phyloP scores from a whole-genome alignment of 2,797 vertebrate species.

The Mareca penelope region DNA sequence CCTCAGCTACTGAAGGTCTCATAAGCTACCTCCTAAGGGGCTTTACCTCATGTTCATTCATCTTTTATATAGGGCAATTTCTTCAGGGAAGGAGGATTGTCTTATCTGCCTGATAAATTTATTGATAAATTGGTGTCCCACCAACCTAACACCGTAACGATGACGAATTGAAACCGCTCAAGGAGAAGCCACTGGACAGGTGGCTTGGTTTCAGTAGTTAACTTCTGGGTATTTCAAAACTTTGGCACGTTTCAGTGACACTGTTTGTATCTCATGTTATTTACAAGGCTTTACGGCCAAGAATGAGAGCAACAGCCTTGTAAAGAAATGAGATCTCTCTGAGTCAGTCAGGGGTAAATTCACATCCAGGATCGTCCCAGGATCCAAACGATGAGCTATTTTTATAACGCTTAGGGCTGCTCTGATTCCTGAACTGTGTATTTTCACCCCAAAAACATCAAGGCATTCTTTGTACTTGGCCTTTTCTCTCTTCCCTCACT shows the following conservation, averaged over 20 bases:
- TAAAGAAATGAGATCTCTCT: conserved; percentile 43
- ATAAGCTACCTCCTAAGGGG: background rate
- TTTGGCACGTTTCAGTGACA: conserved; percentile 7
- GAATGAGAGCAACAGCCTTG: conserved; percentile 26
- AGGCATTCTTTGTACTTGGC: background rate
- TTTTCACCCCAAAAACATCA: conserved; percentile 26
- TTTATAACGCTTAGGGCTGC: background rate
- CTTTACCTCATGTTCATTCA: background rate
- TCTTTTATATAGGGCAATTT: background rate
- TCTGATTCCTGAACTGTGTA: background rate
- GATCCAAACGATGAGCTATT: conserved; percentile 36
- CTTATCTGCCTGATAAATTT: background rate
- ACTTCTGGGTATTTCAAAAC: conserved; percentile 53
- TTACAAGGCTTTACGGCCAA: conserved; percentile 31
- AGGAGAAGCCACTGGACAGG: conserved; percentile 20
- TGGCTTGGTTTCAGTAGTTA: conserved; percentile 47
- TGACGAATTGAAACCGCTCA: conserved; percentile 38
- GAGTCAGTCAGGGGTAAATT: conserved; percentile 20
- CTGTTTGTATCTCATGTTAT: conserved; percentile 3
- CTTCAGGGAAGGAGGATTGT: background rate
- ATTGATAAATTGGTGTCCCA: background rate
- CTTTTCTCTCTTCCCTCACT: background rate
- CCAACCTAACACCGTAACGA: background rate
- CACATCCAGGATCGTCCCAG: conserved; percentile 7
- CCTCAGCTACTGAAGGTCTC: background rate